Percentiles rank a stretch among this genome's conserved stretches.
phyloP scores from a whole-genome alignment of 2,797 vertebrate genomes.

The Urosaurus nigricauda region DNA sequence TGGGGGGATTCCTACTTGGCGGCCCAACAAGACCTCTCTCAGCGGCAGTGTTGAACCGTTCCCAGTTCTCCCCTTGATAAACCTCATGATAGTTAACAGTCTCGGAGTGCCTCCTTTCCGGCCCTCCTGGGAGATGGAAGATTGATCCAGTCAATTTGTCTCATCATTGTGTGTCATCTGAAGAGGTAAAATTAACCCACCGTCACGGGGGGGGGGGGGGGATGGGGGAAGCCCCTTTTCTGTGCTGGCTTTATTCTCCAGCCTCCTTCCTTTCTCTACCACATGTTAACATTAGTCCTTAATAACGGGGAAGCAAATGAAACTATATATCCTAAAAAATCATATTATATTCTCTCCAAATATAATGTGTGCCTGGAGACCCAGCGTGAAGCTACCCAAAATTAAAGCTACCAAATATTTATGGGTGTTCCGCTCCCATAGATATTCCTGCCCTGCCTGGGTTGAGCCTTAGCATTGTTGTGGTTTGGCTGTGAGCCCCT shows the following conservation, averaged over 20 bases:
- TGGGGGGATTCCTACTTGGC: neutral
- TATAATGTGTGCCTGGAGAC: conserved; percentile 44
- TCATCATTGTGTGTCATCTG: neutral
- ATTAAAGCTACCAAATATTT: conserved; percentile 27
- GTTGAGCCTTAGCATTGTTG: too few relatives aligned
- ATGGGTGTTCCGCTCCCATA: neutral
- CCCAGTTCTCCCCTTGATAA: neutral
- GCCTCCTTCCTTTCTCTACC: neutral
- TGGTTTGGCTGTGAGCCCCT: neutral
- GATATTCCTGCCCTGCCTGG: conserved; percentile 19
- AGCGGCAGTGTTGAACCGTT: too few relatives aligned
- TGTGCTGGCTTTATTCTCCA: rapidly evolving
- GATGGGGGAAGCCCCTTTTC: rapidly evolving
- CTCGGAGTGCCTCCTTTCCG: neutral
- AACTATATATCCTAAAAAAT: neutral
- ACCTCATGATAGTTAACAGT: neutral
- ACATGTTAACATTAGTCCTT: rapidly evolving
- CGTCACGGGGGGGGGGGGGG: neutral
- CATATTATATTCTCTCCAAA: conserved; percentile 6
- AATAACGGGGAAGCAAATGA: conserved; percentile 19
- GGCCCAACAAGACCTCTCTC: neutral
- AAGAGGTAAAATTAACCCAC: neutral
- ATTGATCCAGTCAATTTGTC: neutral
- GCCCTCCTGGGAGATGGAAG: neutral
- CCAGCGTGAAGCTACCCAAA: conserved; percentile 44